A percentile compares a stretch with the other conserved stretches of the same genome.
phyloP scores from a whole-genome alignment of 2,888 invertebrate species.

The Nymphalis urticae region DNA sequence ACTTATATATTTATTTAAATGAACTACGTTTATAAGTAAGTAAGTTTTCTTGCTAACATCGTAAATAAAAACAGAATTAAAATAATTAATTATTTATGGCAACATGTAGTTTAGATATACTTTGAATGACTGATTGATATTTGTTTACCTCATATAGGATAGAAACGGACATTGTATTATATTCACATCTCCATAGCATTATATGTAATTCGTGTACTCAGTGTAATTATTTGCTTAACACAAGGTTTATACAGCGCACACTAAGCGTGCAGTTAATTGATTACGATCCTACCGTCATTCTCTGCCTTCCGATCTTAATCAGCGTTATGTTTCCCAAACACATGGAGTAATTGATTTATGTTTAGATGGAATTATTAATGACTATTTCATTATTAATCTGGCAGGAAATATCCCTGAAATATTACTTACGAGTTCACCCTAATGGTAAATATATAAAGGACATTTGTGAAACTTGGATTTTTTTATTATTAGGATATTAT shows the following conservation, averaged over 20 bases:
- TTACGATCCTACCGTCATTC: background rate
- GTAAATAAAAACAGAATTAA: too few species aligned
- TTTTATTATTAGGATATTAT: too few species aligned
- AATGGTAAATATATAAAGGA: too few species aligned
- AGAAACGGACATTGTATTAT: background rate
- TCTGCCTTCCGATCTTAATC: conserved; percentile 11
- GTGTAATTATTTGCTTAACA: background rate
- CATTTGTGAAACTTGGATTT: too few species aligned
- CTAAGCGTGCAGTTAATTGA: conserved; percentile 5
- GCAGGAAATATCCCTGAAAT: too few species aligned
- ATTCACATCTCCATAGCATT: background rate
- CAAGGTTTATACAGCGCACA: background rate
- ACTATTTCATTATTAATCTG: too few species aligned
- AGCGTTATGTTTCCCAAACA: conserved; percentile 12
- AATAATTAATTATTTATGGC: too few species aligned
- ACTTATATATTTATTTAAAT: too few species aligned
- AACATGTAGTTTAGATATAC: too few species aligned
- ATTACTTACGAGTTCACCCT: too few species aligned
- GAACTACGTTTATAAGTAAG: too few species aligned
- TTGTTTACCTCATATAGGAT: background rate
- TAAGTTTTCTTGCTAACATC: too few species aligned
- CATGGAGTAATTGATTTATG: conserved; percentile 17
- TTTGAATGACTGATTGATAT: background rate
- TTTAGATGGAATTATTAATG: background rate
- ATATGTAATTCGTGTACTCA: conserved; percentile 1